phyloP scores from a whole-genome alignment of 1,140 invertebrate species.

The Drosophila paulistorum region DNA sequence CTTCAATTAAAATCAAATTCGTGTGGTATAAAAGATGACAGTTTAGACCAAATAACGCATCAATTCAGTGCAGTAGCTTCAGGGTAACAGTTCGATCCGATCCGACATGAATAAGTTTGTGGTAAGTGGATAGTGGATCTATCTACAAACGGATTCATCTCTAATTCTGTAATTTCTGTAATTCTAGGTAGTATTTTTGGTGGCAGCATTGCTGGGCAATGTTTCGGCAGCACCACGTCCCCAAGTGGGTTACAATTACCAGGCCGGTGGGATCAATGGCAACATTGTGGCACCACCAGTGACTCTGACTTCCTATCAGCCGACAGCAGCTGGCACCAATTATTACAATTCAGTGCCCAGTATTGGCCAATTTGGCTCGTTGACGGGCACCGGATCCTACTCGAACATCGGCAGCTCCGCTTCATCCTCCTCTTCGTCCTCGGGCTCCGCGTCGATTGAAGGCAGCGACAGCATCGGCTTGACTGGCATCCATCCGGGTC shows the following conservation, averaged over 20 bases:
- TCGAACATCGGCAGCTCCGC: not conserved
- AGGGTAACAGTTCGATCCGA: constrained; percentile 38
- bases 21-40: constrained; percentile 61
- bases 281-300: constrained; percentile 38
- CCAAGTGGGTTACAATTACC: constrained; percentile 65
- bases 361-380: constrained; percentile 46
- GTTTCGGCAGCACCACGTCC: constrained; percentile 59
- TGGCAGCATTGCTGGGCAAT: constrained; percentile 50
- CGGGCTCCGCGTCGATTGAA: not conserved
- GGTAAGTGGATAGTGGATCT: constrained; percentile 56
- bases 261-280: constrained; percentile 38
- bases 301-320: constrained; percentile 65
- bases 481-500: constrained; percentile 57
- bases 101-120: constrained; percentile 69
- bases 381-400: too few species aligned
- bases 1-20: constrained; percentile 68
- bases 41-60: constrained; percentile 32
- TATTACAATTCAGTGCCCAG: constrained; percentile 56
- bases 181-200: constrained; percentile 47
- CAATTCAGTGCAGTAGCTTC: constrained; percentile 64
- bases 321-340: constrained; percentile 78
- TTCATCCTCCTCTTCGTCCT: not conserved
- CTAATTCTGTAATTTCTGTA: not conserved
- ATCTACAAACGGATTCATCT: not conserved
- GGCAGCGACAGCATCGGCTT: constrained; percentile 54